phyloP scores from a whole-genome alignment of 2,113 vertebrate species.

The Lophius piscatorius region DNA sequence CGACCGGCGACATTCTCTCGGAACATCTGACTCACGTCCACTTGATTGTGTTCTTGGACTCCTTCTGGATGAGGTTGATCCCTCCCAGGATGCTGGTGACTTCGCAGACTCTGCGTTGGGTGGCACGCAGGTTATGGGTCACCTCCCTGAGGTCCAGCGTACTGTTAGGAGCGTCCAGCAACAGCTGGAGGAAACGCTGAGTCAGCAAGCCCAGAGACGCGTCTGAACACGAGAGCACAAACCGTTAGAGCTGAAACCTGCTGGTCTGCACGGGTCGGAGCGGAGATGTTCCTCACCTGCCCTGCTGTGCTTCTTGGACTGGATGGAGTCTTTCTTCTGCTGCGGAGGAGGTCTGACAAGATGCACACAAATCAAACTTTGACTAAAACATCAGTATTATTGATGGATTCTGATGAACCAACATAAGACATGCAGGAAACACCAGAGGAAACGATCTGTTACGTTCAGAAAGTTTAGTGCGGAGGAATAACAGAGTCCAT shows the following conservation, averaged over 20 bases:
- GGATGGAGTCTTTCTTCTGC: rapidly evolving
- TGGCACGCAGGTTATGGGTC: conserved; percentile 78
- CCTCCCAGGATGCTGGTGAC: conserved; percentile 89
- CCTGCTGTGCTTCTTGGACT: not conserved
- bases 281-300: not conserved
- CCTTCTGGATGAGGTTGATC: conserved; percentile 85
- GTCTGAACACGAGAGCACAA: conserved; percentile 70
- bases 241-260: not conserved
- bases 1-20: too few relatives aligned
- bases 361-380: not conserved
- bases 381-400: too few relatives aligned
- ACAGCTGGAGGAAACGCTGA: conserved; percentile 86
- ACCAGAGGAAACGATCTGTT: too few relatives aligned
- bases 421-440: too few relatives aligned
- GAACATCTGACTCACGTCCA: conserved; percentile 86
- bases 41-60: conserved; percentile 85
- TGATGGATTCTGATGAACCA: too few relatives aligned
- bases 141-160: conserved; percentile 87
- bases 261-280: not conserved
- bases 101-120: conserved; percentile 87
- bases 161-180: conserved; percentile 83
- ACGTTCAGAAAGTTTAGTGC: too few relatives aligned
- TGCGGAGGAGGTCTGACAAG: not conserved
- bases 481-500: too few relatives aligned
- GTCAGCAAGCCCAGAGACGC: conserved; percentile 85